A percentile compares a stretch with the other conserved stretches of the same genome.
These are phyloP conservation scores for Myotis brandtii DNA, from an alignment of 2,113 vertebrate species.

Conservation along the genomic window DNA sequence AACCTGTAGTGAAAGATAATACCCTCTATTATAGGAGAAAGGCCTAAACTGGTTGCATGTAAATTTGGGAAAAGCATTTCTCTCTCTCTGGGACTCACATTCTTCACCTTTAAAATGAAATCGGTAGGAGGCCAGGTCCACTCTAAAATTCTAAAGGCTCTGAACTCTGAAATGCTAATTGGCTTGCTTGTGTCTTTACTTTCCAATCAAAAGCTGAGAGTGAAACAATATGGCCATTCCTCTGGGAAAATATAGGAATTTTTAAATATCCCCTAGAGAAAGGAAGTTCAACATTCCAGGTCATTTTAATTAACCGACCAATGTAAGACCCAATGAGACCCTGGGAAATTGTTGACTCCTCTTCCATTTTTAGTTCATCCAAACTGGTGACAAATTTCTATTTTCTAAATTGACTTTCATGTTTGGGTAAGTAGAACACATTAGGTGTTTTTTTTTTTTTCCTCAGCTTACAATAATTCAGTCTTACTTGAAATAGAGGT, in stretches of 20 bases:
- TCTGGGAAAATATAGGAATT: slow-evolving; percentile 52
- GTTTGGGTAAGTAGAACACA: neutral
- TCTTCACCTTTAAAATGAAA: slow-evolving; percentile 40
- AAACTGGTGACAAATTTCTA: slow-evolving; percentile 45
- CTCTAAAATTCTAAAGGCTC: slow-evolving; percentile 39
- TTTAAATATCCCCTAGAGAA: slow-evolving; percentile 61
- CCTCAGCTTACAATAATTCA: neutral
- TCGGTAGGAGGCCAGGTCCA: neutral
- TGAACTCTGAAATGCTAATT: slow-evolving; percentile 57
- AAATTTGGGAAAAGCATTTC: neutral
- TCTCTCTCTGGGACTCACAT: slow-evolving; percentile 29
- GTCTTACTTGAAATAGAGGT: neutral
- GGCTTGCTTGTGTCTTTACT: slow-evolving; percentile 58
- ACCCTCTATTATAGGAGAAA: neutral
- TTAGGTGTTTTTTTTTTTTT: neutral
- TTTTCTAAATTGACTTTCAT: slow-evolving; percentile 52
- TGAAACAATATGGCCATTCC: slow-evolving; percentile 55
- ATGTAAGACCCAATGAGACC: slow-evolving; percentile 37
- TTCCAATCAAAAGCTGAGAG: slow-evolving; percentile 32
- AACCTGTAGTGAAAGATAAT: neutral
- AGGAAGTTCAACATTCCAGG: slow-evolving; percentile 61
- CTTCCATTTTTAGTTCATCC: slow-evolving; percentile 39
- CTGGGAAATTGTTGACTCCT: slow-evolving; percentile 28
- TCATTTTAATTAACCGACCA: slow-evolving; percentile 79
- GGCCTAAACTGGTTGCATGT: neutral